Evolutionary conservation across 2,113 vertebrate species (phyloP).

Genomic region (Pelecanoides urinatrix): DNA sequence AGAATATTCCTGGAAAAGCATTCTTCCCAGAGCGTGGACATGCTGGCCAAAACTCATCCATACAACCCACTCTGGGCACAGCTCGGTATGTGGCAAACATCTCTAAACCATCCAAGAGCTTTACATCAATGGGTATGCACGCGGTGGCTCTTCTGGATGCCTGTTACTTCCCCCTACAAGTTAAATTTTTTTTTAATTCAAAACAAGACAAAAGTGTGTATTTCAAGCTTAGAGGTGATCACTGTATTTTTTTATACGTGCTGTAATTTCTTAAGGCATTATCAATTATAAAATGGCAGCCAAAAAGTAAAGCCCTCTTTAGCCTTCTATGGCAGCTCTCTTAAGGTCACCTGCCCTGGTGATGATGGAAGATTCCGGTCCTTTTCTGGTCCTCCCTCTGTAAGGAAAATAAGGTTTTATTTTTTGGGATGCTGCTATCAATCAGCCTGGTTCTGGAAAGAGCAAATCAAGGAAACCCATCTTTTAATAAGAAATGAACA

Average conservation of each 20-base stretch:
- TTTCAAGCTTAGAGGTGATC: background rate
- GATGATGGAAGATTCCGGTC: background rate
- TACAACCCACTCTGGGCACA: constrained; percentile 99
- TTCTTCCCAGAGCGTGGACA: constrained; percentile 95
- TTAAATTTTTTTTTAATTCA: background rate
- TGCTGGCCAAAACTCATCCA: constrained; percentile 96
- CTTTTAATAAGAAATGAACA: background rate
- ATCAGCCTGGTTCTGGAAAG: background rate
- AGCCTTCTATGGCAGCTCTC: background rate
- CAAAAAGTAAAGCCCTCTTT: background rate
- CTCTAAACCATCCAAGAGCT: background rate
- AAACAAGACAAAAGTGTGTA: background rate
- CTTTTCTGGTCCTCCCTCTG: background rate
- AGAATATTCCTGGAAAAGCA: constrained; percentile 98
- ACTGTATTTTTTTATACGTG: background rate
- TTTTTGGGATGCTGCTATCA: background rate
- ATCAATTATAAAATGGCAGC: background rate
- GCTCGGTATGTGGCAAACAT: constrained; percentile 79
- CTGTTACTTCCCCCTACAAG: background rate
- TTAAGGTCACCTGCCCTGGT: background rate
- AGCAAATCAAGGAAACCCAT: background rate
- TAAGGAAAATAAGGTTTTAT: background rate
- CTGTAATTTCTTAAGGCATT: background rate
- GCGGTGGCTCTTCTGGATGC: background rate
- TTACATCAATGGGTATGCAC: rapidly evolving